These are phyloP conservation scores for Linurgus olivaceus DNA, from an alignment of 2,797 vertebrate genomes.

Conservation along the genomic window DNA sequence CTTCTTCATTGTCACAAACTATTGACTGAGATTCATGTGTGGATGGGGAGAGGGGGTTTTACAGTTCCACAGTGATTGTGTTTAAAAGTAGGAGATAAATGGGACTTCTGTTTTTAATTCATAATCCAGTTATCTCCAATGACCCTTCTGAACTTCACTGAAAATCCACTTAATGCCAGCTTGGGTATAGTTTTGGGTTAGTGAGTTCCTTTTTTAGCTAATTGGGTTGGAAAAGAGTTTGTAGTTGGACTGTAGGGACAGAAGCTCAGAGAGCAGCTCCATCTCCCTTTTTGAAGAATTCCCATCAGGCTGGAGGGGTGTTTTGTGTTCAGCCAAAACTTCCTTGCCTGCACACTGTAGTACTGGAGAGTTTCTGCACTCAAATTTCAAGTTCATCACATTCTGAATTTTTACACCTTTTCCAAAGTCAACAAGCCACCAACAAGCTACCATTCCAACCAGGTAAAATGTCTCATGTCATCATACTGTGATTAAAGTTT, in stretches of 20 bases:
- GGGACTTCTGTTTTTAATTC: neutral
- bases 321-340: neutral
- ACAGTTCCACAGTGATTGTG: neutral
- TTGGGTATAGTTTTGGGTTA: neutral
- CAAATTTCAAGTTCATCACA: neutral
- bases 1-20: neutral
- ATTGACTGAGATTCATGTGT: neutral
- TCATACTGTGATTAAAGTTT: neutral
- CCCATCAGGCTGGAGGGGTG: neutral
- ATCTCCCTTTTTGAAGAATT: neutral
- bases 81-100: neutral
- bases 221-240: neutral
- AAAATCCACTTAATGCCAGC: neutral
- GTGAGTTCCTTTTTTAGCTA: neutral
- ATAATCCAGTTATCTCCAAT: neutral
- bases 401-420: neutral
- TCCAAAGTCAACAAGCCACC: neutral
- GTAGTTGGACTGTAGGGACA: neutral
- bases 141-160: neutral
- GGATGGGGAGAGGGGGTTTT: neutral
- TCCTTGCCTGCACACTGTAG: neutral
- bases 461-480: neutral
- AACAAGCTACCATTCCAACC: neutral
- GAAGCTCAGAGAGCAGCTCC: neutral
- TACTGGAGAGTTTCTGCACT: neutral